phyloP scores from a whole-genome alignment of 2,888 invertebrate genomes.

The Operophtera brumata region DNA sequence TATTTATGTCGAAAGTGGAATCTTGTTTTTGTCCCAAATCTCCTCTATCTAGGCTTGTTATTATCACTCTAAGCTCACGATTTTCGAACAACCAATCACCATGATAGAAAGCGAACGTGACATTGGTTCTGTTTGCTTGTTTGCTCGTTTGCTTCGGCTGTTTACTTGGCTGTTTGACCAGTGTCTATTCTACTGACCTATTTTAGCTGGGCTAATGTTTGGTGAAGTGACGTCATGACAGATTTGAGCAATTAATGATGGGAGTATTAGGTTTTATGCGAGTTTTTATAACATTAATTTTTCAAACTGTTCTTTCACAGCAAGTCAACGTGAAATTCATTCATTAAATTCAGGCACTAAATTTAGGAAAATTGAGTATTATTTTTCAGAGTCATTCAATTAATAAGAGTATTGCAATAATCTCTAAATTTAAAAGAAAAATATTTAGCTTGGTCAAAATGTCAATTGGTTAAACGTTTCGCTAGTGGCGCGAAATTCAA shows the following conservation, averaged over 20 bases:
- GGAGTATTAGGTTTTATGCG: too few relatives aligned
- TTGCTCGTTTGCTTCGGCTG: slow-evolving; percentile 37
- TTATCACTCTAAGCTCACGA: not conserved
- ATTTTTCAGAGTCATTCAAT: too few relatives aligned
- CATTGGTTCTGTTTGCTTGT: slow-evolving; percentile 39
- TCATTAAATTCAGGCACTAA: too few relatives aligned
- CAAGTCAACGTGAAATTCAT: too few relatives aligned
- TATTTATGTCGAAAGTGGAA: too few relatives aligned
- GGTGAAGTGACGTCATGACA: slow-evolving; percentile 8
- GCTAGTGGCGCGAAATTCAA: too few relatives aligned
- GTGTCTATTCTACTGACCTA: slow-evolving; percentile 43
- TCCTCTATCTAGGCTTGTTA: not conserved
- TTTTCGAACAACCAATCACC: not conserved
- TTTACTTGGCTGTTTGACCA: slow-evolving; percentile 34
- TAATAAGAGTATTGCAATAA: too few relatives aligned
- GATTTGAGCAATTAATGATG: too few relatives aligned
- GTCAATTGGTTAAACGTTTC: not conserved
- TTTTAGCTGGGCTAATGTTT: slow-evolving; percentile 32
- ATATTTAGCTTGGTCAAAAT: not conserved
- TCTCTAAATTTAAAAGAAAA: not conserved
- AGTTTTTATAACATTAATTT: too few relatives aligned
- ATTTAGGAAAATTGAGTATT: too few relatives aligned
- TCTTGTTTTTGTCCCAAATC: too few relatives aligned
- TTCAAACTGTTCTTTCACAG: too few relatives aligned
- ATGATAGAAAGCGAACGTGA: slow-evolving; percentile 44